Evolutionary conservation across 2,888 invertebrate genomes (phyloP).

Genomic region (Drosophila quinaria): DNA sequence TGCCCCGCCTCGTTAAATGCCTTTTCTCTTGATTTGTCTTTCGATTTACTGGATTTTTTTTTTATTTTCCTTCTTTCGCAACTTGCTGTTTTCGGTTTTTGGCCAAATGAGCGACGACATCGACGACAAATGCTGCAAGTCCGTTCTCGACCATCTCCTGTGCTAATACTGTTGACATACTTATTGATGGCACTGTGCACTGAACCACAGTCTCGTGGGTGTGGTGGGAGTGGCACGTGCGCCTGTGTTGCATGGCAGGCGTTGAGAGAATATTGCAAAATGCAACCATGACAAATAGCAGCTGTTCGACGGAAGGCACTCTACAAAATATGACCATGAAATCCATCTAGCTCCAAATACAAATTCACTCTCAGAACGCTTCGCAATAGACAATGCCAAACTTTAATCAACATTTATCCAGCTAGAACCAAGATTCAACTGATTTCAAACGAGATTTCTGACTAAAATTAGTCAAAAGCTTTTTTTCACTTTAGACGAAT

Average conservation of each 20-base stretch:
- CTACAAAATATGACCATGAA: slow-evolving; percentile 39
- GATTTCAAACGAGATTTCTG: background rate
- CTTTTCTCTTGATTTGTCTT: slow-evolving; percentile 64
- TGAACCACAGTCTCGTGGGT: slow-evolving; percentile 33
- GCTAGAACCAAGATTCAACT: background rate
- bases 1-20: slow-evolving; percentile 25
- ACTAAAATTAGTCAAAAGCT: background rate
- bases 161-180: slow-evolving; percentile 68
- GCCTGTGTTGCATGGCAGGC: slow-evolving; percentile 13
- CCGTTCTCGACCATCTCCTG: background rate
- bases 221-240: background rate
- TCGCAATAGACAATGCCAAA: background rate
- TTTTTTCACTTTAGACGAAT: background rate
- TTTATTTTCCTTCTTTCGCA: slow-evolving; percentile 9
- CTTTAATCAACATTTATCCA: background rate
- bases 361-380: slow-evolving; percentile 11
- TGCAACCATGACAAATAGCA: slow-evolving; percentile 49
- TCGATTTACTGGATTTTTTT: slow-evolving; percentile 39
- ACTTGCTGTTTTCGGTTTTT: slow-evolving; percentile 39
- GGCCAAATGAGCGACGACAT: slow-evolving; percentile 70
- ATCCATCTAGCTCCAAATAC: slow-evolving; percentile 14
- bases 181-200: slow-evolving; percentile 67
- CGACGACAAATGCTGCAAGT: slow-evolving; percentile 51
- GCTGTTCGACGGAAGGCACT: slow-evolving; percentile 40
- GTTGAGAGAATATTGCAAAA: slow-evolving; percentile 48